A percentile compares a stretch with the other conserved stretches of the same genome.
These are phyloP conservation scores for Pteropus rufus DNA, from an alignment of 2,797 vertebrate genomes.

Conservation along the genomic window DNA sequence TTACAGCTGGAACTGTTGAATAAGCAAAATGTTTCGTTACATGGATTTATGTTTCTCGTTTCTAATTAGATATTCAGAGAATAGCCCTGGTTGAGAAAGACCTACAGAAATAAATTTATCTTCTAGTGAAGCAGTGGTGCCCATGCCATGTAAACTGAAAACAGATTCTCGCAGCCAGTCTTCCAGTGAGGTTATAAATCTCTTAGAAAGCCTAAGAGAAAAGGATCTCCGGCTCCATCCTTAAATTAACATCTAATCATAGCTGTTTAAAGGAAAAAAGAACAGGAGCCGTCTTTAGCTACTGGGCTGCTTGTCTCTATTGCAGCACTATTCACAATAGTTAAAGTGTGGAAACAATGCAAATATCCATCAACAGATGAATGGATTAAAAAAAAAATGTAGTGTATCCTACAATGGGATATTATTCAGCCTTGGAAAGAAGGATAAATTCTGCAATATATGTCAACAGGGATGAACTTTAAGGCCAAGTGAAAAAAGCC, in stretches of 20 bases:
- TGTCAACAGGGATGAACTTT: neutral
- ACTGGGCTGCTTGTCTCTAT: neutral
- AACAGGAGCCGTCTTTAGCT: neutral
- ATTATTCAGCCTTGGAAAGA: neutral
- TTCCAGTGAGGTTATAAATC: neutral
- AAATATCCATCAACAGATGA: neutral
- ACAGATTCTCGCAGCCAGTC: neutral
- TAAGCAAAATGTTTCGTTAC: neutral
- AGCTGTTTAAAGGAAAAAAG: neutral
- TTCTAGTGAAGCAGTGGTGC: neutral
- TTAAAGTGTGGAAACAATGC: neutral
- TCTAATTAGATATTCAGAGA: neutral
- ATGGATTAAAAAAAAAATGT: neutral
- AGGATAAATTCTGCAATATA: neutral
- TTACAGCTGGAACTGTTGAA: neutral
- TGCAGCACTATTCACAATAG: neutral
- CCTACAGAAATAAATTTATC: neutral
- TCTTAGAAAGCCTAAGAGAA: neutral
- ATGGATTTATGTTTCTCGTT: neutral
- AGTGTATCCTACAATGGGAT: neutral
- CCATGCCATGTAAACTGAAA: neutral
- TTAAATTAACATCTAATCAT: neutral
- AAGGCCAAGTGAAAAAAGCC: neutral
- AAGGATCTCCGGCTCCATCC: accelerated
- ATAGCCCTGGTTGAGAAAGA: neutral